Evolutionary conservation across 1,140 invertebrate genomes (phyloP), one percentile per base, ranked within the genome.

Genomic region (Physella acuta): DNA sequence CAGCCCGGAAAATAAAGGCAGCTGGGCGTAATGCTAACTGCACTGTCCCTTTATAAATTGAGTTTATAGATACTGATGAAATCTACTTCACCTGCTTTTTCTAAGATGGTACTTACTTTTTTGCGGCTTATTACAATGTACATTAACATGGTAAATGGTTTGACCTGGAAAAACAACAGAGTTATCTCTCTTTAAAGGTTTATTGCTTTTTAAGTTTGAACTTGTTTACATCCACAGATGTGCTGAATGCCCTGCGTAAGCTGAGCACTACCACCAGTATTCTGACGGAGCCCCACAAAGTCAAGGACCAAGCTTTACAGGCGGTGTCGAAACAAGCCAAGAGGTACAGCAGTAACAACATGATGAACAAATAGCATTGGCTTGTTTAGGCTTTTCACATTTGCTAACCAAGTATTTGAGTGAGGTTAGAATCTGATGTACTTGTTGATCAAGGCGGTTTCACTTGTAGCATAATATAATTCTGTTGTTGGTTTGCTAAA

Each of bases 261-360:
- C 87, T 98, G 68, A 94, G 93, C 81, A 97, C 93, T 75, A 91
- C 91, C 44, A 98, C 95, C 37, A 95, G 96, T 80, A 95, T 98
- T 78, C 86, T 98, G 61, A 91, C 93, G 58, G 91, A 94, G 83
- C 95, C 95, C 17, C 89, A 90, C 76, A 89, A 90, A 70, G 87
- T 98, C 75, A 92, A 93, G 33, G 93, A 96, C 71, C 79, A 84
- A 70, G 83, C 82, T 0, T 75, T 75, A n/a, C 69, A 78, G 62
- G 81, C 82, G 30, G 82, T 82, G 20, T 75, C 77, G 37, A 78
- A 79, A 37, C 62, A 51, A 17, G 16, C 30, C 11, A 64, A 52
- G 28, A 20, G 31, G 17, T 34, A 33, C 3, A 36, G 5, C 17
- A 44, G 26, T 26, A 61, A 61, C 59, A 61, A n/a, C 37, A 30